Evolutionary conservation across 2,113 vertebrate genomes (phyloP).

Genomic region (Glareola pratincola): DNA sequence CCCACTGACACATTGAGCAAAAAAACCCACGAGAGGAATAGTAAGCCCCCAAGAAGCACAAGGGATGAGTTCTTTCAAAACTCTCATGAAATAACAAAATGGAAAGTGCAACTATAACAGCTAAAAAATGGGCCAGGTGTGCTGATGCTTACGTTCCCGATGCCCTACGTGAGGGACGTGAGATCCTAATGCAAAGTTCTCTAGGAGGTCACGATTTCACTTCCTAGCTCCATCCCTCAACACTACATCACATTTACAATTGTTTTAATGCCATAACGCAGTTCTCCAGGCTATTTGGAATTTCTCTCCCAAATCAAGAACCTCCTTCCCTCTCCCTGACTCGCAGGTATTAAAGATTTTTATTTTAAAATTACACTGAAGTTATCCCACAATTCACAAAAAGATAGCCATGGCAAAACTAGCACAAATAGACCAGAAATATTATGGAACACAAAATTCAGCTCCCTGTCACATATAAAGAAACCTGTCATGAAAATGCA

Average conservation of each 20-base stretch:
- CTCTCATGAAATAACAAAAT: not conserved
- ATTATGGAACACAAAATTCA: not conserved
- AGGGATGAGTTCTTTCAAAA: not conserved
- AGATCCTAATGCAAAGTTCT: not conserved
- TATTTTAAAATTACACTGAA: not conserved
- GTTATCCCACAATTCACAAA: not conserved
- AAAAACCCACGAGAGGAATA: fast-evolving
- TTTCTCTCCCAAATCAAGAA: not conserved
- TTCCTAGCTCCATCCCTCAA: not conserved
- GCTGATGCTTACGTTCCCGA: not conserved
- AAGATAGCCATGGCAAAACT: not conserved
- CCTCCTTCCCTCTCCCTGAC: not conserved
- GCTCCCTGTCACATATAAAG: not conserved
- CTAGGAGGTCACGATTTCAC: not conserved
- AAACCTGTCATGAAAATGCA: not conserved
- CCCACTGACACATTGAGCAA: not conserved
- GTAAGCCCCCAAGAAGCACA: not conserved
- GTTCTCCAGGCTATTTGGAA: not conserved
- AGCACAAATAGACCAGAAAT: not conserved
- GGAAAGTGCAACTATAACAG: not conserved
- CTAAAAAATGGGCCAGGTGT: fast-evolving
- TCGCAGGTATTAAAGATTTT: not conserved
- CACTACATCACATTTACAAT: not conserved
- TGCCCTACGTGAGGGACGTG: not conserved
- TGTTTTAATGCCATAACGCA: not conserved